phyloP scores from a whole-genome alignment of 2,797 vertebrate species.

The Rhinella marina region DNA sequence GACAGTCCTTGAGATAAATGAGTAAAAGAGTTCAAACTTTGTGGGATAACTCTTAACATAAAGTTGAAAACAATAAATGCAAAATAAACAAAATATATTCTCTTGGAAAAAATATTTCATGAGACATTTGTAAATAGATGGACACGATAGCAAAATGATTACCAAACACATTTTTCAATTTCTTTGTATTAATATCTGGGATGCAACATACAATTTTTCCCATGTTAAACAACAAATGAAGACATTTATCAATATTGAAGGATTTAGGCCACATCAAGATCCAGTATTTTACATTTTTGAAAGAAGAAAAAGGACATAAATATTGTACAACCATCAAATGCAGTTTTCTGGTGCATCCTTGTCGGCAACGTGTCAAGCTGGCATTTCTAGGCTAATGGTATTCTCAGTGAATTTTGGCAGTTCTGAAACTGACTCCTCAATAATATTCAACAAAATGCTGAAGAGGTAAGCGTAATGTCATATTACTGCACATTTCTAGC shows the following conservation, averaged over 20 bases:
- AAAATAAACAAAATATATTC: too few relatives aligned
- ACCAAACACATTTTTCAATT: constrained; percentile 1
- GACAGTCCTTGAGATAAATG: too few relatives aligned
- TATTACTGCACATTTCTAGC: constrained; percentile 48
- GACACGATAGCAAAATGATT: background rate
- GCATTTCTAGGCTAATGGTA: constrained; percentile 61
- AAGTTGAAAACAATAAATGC: too few relatives aligned
- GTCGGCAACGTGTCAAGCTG: constrained; percentile 56
- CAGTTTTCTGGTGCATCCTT: constrained; percentile 48
- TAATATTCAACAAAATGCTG: constrained; percentile 46
- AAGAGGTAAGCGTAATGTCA: constrained; percentile 46
- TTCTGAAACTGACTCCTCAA: constrained; percentile 40
- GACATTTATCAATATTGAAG: constrained; percentile 56
- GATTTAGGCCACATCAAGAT: constrained; percentile 51
- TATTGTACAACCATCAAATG: constrained; percentile 10
- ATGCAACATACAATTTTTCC: constrained; percentile 36
- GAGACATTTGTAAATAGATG: background rate
- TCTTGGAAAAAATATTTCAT: too few relatives aligned
- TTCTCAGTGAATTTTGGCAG: constrained; percentile 52
- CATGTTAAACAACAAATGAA: constrained; percentile 31
- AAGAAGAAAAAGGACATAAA: constrained; percentile 18
- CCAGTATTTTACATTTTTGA: constrained; percentile 10
- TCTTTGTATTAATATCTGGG: background rate
- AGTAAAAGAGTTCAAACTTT: too few relatives aligned
- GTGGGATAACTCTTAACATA: too few relatives aligned